Base-by-base conservation (phyloP, 2,797 vertebrate genomes). In the Amazonetta brasiliensis region DNA sequence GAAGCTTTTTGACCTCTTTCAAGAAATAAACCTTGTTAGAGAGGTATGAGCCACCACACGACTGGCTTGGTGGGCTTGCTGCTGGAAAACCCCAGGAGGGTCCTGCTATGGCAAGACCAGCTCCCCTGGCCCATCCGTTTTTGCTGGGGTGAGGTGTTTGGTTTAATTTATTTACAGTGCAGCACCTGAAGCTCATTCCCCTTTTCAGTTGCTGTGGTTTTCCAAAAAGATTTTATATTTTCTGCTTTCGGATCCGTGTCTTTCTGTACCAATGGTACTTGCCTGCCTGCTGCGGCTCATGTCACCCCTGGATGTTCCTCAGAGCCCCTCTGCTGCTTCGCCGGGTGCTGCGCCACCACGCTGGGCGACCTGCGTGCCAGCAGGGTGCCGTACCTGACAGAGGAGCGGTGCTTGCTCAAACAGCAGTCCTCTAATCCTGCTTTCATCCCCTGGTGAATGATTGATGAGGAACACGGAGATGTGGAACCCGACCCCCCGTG, bases 401-500 rank as follows among this genome's bases (percentile, higher is more conserved):
- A 71, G 84, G 75, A 87, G 92, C 93, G 60, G 93, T 94, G 68
- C 82, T 33, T 83, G 58, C 91, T 90, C 88, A 80, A 58, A 59
- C 44, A 92, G 72, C 33, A 85, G 62, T 35, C 77, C 84, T 67
- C 23, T 95, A 68, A 72, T 85, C 10, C 1, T 62, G 66, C 85
- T 86, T 62, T 55, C 93, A 66, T 82, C 93, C 20, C 11, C 54
- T 13, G 25, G 21, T 71, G 58, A 87, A 54, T 17, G 59, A 46
- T 44, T 46, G 89, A 66, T 77, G 33, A 78, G 44, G 33, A 89
- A 16, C 33, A 16, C 8, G 3, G 41, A 28, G 72, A 22, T 5
- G 31, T 66, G 41, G 23, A 46, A n/a, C 39, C 39, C 28, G 9
- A 13, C 56, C 62, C 26, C 26, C 12, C 4, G 5, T 31, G 39